Conservation (phyloP, 2,113 vertebrate species). For the Marmota flaviventris region DNA sequence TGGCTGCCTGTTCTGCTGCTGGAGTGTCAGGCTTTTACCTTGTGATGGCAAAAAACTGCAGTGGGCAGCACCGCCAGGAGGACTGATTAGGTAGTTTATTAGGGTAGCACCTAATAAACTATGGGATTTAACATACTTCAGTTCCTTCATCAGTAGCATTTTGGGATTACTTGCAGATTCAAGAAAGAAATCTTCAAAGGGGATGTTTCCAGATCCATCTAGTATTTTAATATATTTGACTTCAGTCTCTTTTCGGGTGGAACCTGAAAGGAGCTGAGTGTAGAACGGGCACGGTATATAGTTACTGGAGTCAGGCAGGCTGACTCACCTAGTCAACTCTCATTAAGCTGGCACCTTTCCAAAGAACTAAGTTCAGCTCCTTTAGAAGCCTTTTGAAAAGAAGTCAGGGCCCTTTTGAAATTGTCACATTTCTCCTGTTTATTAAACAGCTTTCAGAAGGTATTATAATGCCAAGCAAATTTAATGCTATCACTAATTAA, state of each 20-base stretch:
- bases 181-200: conserved; percentile 13
- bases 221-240: not conserved
- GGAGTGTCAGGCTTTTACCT: not conserved
- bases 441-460: not conserved
- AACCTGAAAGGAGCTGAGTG: not conserved
- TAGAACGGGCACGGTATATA: not conserved
- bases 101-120: conserved; percentile 15
- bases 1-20: conserved; percentile 10
- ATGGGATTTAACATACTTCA: not conserved
- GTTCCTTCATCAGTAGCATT: not conserved
- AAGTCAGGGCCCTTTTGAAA: conserved; percentile 49
- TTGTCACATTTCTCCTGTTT: not conserved
- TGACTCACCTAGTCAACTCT: not conserved
- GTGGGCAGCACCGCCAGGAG: accelerated
- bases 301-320: not conserved
- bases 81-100: conserved; percentile 66
- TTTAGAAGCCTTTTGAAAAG: conserved; percentile 22
- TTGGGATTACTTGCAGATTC: not conserved
- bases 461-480: not conserved
- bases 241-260: not conserved
- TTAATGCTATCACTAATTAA: not conserved
- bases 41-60: not conserved
- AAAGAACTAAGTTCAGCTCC: conserved; percentile 53
- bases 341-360: not conserved
- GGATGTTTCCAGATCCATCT: not conserved